Evolutionary conservation across 2,888 invertebrate genomes (phyloP), one percentile per base, ranked within the genome.

Genomic region (Idaea straminata): DNA sequence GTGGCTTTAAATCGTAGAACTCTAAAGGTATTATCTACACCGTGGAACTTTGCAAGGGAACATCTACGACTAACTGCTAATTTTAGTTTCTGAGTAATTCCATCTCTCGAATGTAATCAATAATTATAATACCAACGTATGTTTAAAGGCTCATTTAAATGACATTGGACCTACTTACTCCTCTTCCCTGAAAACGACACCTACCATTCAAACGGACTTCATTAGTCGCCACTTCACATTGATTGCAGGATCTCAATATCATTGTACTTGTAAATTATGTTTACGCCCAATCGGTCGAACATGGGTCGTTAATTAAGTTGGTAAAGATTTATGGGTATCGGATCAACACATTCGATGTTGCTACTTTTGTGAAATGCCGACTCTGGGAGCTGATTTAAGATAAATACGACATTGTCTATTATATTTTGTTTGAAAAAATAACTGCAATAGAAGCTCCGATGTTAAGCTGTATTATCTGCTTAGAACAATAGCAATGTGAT

Each of bases 231-330:
- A 47, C 47, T 47, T 10, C 47, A 47, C 47, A 47, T 47, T 47
- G 47, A 47, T 47, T 47, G 47, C 47, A 47, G 47, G 47, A 47
- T 47, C 47, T 47, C 47, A 47, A 47, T 47, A 47, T 47, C 47
- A 47, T 47, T 47, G 47, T 47, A 47, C 7, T 47, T 47, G 47
- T 47, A 47, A 47, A 47, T 47, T 47, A 47, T 47, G 47, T 47
- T 47, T 47, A 47, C 47, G 47, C 47, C 47, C 47, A 47, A 47
- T 47, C 47, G 47, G 47, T 47, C 47, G 10, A 47, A 47, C 47
- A 47, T 47, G 47, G 47, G 47, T 47, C 10, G 47, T 47, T 47
- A 47, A 47, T 47, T 47, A 47, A 47, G 47, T 47, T 47, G 47
- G 47, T 47, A 47, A 47, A 47, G 47, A 47, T 47, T 47, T 47